A percentile compares a stretch with the other conserved stretches of the same genome.
Conservation (phyloP, 2,797 vertebrate species). For the Spinus olivaceus region DNA sequence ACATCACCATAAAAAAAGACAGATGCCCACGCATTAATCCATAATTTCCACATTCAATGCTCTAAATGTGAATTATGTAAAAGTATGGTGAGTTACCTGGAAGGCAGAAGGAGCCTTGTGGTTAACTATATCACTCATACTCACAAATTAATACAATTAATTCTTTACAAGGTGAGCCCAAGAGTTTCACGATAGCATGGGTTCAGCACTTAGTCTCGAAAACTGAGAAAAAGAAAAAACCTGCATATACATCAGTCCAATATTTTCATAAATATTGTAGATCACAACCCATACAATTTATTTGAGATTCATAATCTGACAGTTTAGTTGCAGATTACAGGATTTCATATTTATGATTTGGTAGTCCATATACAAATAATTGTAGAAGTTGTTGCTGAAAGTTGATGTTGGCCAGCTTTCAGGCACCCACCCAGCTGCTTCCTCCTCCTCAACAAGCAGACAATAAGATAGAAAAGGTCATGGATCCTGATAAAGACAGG, state of each 20-base stretch:
- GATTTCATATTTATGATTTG: not conserved
- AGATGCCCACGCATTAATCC: not conserved
- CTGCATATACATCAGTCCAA: not conserved
- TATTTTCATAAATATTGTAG: not conserved
- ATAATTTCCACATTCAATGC: not conserved
- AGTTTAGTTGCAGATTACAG: not conserved
- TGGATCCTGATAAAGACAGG: not conserved
- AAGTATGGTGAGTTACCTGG: not conserved
- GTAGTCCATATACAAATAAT: not conserved
- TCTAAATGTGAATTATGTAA: not conserved
- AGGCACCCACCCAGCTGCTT: not conserved
- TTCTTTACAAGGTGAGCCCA: not conserved
- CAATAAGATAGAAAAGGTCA: not conserved
- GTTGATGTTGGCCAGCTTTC: not conserved
- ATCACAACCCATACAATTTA: not conserved
- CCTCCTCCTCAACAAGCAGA: not conserved
- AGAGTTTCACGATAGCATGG: not conserved
- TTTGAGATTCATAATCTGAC: not conserved
- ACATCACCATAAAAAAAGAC: not conserved
- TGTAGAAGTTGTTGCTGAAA: not conserved
- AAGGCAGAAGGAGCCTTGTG: not conserved
- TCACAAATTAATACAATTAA: not conserved
- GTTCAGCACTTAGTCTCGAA: not conserved
- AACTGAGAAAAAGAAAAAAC: not conserved
- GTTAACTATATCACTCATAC: not conserved